These are phyloP conservation scores for Jaculus jaculus DNA, from an alignment of 2,113 vertebrate species.

Conservation along the genomic window DNA sequence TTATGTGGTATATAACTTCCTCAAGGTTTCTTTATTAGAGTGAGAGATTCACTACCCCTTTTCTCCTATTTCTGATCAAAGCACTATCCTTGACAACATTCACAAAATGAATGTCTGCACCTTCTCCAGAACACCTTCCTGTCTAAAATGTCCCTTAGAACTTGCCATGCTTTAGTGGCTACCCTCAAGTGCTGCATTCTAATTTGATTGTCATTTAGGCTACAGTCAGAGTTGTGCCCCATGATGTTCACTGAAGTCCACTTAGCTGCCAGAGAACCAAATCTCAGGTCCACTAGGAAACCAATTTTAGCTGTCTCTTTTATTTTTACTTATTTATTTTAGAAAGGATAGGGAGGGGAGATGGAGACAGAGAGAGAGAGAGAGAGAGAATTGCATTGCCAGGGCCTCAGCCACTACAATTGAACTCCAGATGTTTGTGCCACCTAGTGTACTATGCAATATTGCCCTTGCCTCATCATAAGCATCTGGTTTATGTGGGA, in stretches of 20 bases:
- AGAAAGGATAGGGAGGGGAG: no score
- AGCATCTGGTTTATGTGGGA: no score
- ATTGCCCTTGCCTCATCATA: no score
- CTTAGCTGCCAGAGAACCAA: background rate
- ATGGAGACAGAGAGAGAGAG: no score
- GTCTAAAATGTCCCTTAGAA: background rate
- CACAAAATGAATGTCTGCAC: background rate
- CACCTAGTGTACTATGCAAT: no score
- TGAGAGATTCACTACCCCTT: background rate
- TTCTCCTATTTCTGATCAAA: slow-evolving; percentile 21
- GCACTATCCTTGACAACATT: background rate
- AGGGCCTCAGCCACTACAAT: no score
- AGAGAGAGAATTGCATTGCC: no score
- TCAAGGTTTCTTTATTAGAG: slow-evolving; percentile 9
- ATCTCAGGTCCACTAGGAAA: background rate
- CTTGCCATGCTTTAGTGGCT: slow-evolving; percentile 47
- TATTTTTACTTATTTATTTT: no score
- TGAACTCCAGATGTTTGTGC: no score
- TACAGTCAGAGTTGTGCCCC: background rate
- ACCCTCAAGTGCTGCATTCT: background rate
- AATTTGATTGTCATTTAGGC: background rate
- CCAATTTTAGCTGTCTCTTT: background rate
- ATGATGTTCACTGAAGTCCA: accelerated
- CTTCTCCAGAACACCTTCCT: slow-evolving; percentile 33
- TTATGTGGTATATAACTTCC: background rate